Percentiles rank a stretch among this genome's conserved stretches.
These are phyloP conservation scores for Pseudococcus jackbeardsleyi DNA, from an alignment of 2,888 invertebrate species.

Conservation along the genomic window DNA sequence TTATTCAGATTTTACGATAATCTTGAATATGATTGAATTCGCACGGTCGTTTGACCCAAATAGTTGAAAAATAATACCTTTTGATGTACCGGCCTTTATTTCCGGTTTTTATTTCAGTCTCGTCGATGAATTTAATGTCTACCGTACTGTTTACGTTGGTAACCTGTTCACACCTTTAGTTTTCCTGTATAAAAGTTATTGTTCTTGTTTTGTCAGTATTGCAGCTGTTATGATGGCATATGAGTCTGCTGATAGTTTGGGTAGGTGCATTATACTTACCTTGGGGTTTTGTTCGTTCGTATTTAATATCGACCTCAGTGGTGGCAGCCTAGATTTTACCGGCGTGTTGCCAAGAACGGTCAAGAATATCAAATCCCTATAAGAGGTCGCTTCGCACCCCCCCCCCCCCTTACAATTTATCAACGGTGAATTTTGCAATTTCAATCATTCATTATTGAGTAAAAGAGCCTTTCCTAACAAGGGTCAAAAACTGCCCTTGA, in stretches of 20 bases:
- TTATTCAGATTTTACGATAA: constrained; percentile 23
- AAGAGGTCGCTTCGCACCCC: too few relatives aligned
- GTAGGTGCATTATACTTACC: background rate
- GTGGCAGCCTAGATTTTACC: too few relatives aligned
- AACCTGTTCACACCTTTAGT: constrained; percentile 50
- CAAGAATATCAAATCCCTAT: too few relatives aligned
- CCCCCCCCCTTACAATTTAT: too few relatives aligned
- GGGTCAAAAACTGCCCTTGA: too few relatives aligned
- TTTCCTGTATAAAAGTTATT: constrained; percentile 20
- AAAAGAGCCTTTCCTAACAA: too few relatives aligned
- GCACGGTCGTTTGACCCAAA: constrained; percentile 42
- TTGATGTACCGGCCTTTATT: constrained; percentile 29
- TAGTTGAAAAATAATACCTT: constrained; percentile 13
- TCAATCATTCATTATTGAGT: too few relatives aligned
- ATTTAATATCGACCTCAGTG: constrained; percentile 25
- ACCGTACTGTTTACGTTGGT: constrained; percentile 18
- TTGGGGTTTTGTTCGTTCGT: background rate
- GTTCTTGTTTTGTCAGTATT: constrained; percentile 26
- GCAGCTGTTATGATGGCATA: constrained; percentile 27
- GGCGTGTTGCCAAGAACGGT: too few relatives aligned
- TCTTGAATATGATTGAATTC: constrained; percentile 34
- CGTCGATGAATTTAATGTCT: background rate
- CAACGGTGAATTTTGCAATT: too few relatives aligned
- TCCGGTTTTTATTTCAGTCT: constrained; percentile 24
- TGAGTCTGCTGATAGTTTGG: constrained; percentile 8